A percentile compares a stretch with the other conserved stretches of the same genome.
Evolutionary conservation across 2,888 invertebrate genomes (phyloP).

Genomic region (Lycia hirtaria): DNA sequence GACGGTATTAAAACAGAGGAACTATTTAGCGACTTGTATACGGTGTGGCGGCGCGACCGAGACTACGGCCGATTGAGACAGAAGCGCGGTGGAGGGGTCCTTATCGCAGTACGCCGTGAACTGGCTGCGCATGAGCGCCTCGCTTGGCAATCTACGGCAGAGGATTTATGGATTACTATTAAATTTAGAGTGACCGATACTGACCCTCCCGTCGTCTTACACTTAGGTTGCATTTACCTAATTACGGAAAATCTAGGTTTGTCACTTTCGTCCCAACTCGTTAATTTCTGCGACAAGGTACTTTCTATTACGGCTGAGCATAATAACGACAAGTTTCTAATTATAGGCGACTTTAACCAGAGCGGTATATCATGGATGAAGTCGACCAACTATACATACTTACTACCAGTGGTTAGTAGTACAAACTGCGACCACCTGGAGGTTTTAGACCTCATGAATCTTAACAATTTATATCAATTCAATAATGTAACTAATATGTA

Average conservation of each 20-base stretch:
- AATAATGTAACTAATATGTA: background rate
- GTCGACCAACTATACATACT: background rate
- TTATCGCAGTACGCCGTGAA: background rate
- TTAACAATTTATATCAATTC: background rate
- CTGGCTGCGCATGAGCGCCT: background rate
- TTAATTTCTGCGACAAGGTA: background rate
- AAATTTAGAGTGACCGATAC: background rate
- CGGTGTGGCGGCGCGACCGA: background rate
- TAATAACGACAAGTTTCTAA: background rate
- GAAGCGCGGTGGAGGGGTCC: background rate
- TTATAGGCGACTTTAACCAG: slow-evolving; percentile 1
- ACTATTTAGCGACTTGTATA: background rate
- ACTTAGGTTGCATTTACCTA: slow-evolving; percentile 2
- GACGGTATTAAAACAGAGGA: background rate
- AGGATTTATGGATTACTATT: background rate
- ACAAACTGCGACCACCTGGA: background rate
- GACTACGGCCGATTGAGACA: background rate
- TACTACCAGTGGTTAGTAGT: background rate
- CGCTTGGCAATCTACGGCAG: slow-evolving; percentile 1
- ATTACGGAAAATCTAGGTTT: background rate
- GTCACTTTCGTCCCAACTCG: background rate
- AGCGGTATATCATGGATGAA: background rate
- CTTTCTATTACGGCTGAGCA: background rate
- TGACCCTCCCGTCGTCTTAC: background rate
- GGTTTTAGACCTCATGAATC: slow-evolving; percentile 1